Percentiles rank a stretch among this genome's conserved stretches.
Conservation (phyloP, 2,888 invertebrate genomes). For the Nomada flava region DNA sequence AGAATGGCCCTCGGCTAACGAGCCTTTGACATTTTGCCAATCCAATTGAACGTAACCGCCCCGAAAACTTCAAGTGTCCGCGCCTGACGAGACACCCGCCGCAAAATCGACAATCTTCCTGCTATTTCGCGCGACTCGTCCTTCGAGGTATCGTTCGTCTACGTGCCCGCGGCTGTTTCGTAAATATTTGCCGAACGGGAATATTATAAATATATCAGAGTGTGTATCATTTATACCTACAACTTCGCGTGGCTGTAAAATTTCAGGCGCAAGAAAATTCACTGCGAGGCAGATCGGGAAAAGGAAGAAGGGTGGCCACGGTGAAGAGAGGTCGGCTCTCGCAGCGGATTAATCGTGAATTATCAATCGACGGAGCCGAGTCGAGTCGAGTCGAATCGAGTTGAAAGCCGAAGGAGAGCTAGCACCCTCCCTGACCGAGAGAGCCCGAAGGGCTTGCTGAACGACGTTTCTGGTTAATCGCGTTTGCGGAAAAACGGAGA, state of each 20-base stretch:
- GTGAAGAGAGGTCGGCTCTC: conserved; percentile 48
- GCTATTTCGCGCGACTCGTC: neutral
- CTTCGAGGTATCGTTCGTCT: neutral
- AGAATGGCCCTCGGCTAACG: conserved; percentile 62
- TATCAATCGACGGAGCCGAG: conserved; percentile 69
- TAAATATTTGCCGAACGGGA: conserved; percentile 1
- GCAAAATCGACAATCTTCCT: neutral
- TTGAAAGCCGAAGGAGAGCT: conserved; percentile 69
- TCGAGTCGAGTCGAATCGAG: conserved; percentile 64
- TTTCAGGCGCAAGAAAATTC: conserved; percentile 55
- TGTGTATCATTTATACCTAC: neutral
- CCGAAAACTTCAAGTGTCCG: conserved; percentile 30
- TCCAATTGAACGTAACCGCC: conserved; percentile 48
- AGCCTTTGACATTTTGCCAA: conserved; percentile 70
- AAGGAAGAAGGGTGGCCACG: conserved; percentile 22
- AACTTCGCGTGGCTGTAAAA: conserved; percentile 18
- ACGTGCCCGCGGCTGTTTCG: neutral
- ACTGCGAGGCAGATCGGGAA: conserved; percentile 17
- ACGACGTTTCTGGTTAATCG: conserved; percentile 81
- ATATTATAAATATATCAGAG: neutral
- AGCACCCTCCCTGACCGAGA: conserved; percentile 57
- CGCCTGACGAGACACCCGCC: conserved; percentile 6
- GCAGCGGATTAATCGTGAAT: conserved; percentile 71
- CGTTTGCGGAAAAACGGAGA: conserved; percentile 82
- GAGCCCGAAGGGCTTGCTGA: conserved; percentile 67